Conservation (phyloP, 30 jellyfish, hydroid and myxozoan species). For the Phacellophora camtschatica region DNA sequence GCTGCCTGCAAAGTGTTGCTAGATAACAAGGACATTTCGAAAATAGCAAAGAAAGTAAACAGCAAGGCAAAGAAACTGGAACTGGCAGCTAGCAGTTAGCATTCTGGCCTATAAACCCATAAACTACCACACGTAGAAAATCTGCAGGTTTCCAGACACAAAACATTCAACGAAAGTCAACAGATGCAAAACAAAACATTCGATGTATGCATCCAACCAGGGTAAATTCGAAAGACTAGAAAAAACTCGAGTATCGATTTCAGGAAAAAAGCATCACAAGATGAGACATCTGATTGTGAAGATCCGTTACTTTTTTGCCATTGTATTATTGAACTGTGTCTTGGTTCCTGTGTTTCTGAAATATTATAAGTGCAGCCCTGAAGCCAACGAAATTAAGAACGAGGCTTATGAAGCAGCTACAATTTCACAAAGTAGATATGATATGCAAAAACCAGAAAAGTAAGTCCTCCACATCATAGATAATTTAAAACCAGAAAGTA, state of each 20-base stretch:
- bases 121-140: too few species aligned
- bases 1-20: background rate
- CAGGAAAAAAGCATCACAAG: constrained; percentile 24
- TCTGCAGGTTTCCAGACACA: background rate
- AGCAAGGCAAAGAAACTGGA: background rate
- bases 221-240: background rate
- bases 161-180: background rate
- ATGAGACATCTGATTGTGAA: constrained; percentile 50
- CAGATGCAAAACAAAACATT: too few species aligned
- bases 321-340: constrained; percentile 53
- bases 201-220: background rate
- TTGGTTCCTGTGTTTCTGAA: constrained; percentile 68
- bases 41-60: background rate
- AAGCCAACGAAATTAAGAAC: background rate
- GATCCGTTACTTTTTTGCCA: constrained; percentile 35
- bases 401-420: background rate
- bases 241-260: background rate
- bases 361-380: constrained; percentile 45
- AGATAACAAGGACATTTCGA: background rate
- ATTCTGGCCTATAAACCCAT: too few species aligned
- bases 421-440: background rate
- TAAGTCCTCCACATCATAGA: background rate
- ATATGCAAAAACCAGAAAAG: background rate
- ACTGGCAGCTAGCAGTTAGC: background rate
- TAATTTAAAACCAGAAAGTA: too few species aligned